Evolutionary conservation across 2,888 invertebrate species (phyloP), one percentile per base, ranked within the genome.

Genomic region (Phengaris arion): DNA sequence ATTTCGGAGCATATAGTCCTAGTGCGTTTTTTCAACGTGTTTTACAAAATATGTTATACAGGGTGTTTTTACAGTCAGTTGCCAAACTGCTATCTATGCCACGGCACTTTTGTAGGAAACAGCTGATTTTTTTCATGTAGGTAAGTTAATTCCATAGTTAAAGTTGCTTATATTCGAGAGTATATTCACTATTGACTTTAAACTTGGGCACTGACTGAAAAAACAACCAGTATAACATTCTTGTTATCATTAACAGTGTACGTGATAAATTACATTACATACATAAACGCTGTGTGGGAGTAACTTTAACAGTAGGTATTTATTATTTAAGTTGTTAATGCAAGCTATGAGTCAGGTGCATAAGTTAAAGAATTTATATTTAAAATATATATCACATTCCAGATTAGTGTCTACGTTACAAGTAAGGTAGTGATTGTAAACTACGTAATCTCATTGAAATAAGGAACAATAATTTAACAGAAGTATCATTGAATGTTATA

Each of bases 331-430:
- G 13, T 9, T 52, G 13, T 54, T 3, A 72, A 22, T 72, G 54
- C 12, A 72, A 52, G 51, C 54, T 72, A 54, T 13, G 52, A 54
- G 35, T 72, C 15, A 12, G 13, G 52, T 52, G 51, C 52, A 52
- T 35, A 22, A 52, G 9, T 10, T 22, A 52, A 72, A 10, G 51
- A 70, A 46, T 22, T 54, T 80, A 77, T 77, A 78, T 76, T 79
- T 79, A 85, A 85, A 80, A 84, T 84, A 86, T 84, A 88, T 90
- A 91, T 89, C 90, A 92, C 90, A 90, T 85, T 87, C 85, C 85
- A 82, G 86, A 83, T 85, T 85, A 88, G 88, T 81, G 81, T 77
- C 86, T 88, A 88, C 82, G 83, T 83, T 86, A 85, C 80, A 68
- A 69, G 54, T 68, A 69, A 69, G 54, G 68, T 46, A 68, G 45